Evolutionary conservation across 1,140 invertebrate genomes (phyloP).

Genomic region (Brachionus koreanus): DNA sequence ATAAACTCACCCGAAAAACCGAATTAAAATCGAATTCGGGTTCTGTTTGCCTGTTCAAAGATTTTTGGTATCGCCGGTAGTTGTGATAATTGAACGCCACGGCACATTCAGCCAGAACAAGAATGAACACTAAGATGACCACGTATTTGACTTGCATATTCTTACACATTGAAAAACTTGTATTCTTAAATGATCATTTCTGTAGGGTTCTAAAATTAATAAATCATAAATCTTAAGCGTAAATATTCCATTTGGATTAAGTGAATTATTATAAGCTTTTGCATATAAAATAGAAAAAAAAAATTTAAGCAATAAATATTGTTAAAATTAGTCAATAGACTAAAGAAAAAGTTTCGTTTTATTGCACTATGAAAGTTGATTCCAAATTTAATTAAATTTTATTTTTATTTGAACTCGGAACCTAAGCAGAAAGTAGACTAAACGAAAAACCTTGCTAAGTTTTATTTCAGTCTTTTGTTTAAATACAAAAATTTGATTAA

Average conservation of each 20-base stretch:
- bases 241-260: neutral
- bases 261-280: neutral
- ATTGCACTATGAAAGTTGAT: neutral
- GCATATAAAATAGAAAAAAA: neutral
- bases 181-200: neutral
- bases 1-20: neutral
- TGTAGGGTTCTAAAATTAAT: neutral
- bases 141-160: neutral
- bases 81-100: neutral
- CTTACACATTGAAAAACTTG: neutral
- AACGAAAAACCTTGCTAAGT: neutral
- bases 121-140: neutral
- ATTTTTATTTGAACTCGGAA: neutral
- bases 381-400: neutral
- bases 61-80: neutral
- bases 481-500: neutral
- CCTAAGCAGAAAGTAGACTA: neutral
- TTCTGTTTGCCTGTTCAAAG: neutral
- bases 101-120: neutral
- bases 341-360: neutral
- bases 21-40: slow-evolving; percentile 1
- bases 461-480: neutral
- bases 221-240: neutral
- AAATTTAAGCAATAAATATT: neutral
- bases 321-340: neutral